These are phyloP conservation scores for Lapara coniferarum DNA, from an alignment of 2,888 invertebrate species.

Conservation along the genomic window DNA sequence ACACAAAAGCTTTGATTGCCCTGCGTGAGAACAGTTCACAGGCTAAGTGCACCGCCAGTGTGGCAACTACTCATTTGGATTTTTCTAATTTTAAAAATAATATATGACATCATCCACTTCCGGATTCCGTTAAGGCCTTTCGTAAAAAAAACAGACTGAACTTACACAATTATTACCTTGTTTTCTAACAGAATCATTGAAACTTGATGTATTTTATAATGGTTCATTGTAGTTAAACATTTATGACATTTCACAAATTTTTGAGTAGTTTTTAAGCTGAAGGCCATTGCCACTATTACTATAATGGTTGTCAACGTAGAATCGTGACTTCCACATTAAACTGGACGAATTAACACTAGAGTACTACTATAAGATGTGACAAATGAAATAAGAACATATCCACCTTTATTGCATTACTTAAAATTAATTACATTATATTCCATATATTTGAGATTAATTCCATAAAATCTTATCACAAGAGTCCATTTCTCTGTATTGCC, in stretches of 20 bases:
- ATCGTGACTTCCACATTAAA: constrained; percentile 14
- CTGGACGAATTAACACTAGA: constrained; percentile 2
- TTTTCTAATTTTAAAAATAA: too few species aligned
- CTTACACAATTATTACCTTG: too few species aligned
- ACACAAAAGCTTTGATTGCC: too few species aligned
- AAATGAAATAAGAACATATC: constrained; percentile 20
- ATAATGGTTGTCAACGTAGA: background rate
- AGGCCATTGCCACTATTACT: background rate
- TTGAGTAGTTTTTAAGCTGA: background rate
- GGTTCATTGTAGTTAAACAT: too few species aligned
- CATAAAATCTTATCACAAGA: constrained; percentile 58
- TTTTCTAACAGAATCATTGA: too few species aligned
- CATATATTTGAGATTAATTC: constrained; percentile 45
- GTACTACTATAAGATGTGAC: background rate
- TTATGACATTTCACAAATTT: background rate
- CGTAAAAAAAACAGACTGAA: too few species aligned
- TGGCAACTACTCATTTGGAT: too few species aligned
- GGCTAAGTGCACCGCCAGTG: too few species aligned
- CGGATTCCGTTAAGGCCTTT: too few species aligned
- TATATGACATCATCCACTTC: too few species aligned
- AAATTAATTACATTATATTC: constrained; percentile 34
- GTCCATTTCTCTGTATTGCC: constrained; percentile 54
- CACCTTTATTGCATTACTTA: constrained; percentile 23
- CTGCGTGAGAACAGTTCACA: too few species aligned
- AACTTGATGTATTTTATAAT: too few species aligned